phyloP scores from a whole-genome alignment of 1,140 invertebrate species.

The Doryteuthis pealeii region DNA sequence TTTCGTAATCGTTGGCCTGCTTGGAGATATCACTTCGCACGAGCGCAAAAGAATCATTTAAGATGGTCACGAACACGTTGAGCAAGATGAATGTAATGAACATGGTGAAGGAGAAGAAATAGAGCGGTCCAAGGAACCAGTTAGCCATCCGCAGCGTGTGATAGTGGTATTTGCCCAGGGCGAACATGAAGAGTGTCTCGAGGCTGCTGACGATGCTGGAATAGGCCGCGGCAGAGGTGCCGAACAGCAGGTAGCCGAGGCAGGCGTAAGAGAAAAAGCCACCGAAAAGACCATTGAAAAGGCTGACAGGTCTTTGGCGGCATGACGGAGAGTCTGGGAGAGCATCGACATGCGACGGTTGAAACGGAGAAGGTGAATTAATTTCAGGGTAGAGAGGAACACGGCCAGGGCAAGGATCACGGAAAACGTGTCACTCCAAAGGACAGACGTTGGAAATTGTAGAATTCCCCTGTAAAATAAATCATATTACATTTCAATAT shows the following conservation, averaged over 20 bases:
- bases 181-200: constrained; percentile 41
- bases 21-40: constrained; percentile 64
- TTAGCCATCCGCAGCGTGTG: constrained; percentile 30
- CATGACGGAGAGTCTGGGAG: constrained; percentile 48
- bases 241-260: constrained; percentile 62
- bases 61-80: constrained; percentile 65
- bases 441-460: constrained; percentile 44
- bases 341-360: constrained; percentile 62
- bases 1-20: constrained; percentile 68
- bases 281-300: constrained; percentile 56
- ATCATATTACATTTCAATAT: no score
- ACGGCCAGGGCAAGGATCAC: constrained; percentile 60
- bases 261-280: constrained; percentile 48
- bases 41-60: constrained; percentile 61
- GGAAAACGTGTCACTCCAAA: constrained; percentile 56
- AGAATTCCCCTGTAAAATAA: constrained; percentile 38
- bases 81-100: constrained; percentile 63
- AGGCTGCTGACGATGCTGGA: constrained; percentile 55
- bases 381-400: constrained; percentile 62
- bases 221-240: constrained; percentile 56
- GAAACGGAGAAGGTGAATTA: constrained; percentile 63
- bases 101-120: constrained; percentile 64
- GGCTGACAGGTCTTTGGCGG: constrained; percentile 46
- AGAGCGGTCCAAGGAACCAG: constrained; percentile 52
- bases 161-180: constrained; percentile 37